Evolutionary conservation across 2,888 invertebrate species (phyloP).

Genomic region (Pterobdella sp.): DNA sequence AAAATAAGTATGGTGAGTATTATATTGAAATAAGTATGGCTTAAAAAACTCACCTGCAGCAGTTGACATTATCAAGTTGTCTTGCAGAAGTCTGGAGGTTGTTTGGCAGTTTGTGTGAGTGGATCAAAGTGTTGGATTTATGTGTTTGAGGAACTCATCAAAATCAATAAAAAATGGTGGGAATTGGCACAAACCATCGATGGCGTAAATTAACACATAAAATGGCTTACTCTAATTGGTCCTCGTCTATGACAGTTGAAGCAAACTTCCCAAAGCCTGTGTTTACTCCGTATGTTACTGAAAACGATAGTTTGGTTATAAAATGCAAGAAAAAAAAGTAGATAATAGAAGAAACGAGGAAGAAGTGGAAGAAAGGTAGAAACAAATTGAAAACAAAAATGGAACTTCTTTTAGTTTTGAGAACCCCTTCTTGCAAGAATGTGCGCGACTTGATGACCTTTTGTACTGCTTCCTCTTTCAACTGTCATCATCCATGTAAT

Average conservation of each 20-base stretch:
- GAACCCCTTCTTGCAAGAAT: constrained; percentile 56
- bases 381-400: not conserved
- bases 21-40: not conserved
- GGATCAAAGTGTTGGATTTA: no score
- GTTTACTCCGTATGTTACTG: constrained; percentile 60
- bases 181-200: no score
- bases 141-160: no score
- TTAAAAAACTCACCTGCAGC: constrained; percentile 17
- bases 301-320: not conserved
- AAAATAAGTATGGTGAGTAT: no score
- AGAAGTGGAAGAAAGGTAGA: not conserved
- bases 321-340: not conserved
- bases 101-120: no score
- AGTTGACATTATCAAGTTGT: constrained; percentile 19
- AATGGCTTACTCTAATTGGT: constrained; percentile 56
- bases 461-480: constrained; percentile 18
- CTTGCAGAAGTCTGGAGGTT: constrained; percentile 14
- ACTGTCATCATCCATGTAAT: not conserved
- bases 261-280: constrained; percentile 66
- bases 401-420: constrained; percentile 58
- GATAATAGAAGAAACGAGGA: not conserved
- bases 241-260: constrained; percentile 55
- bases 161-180: no score
- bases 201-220: not conserved
- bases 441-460: constrained; percentile 55